Conservation (phyloP, 2,797 vertebrate species). For the Bradypodion ventrale region DNA sequence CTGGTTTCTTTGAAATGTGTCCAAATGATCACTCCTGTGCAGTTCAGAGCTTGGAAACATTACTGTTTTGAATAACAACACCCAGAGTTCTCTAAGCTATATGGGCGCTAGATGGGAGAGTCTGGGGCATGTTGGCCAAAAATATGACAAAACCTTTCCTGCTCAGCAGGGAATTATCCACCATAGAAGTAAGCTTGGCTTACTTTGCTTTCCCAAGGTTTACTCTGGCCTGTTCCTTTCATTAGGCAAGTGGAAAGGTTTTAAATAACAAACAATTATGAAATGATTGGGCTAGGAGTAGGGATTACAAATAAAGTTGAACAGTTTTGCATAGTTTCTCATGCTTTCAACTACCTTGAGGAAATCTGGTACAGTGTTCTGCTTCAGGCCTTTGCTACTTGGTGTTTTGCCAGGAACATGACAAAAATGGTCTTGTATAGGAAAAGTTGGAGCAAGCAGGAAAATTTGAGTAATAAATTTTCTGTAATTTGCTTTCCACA, state of each 20-base stretch:
- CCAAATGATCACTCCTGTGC: background rate
- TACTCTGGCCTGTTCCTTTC: background rate
- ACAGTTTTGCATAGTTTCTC: background rate
- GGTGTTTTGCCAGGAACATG: slow-evolving; percentile 2
- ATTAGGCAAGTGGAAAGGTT: background rate
- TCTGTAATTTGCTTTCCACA: slow-evolving; percentile 28
- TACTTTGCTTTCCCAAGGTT: no score
- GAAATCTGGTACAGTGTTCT: background rate
- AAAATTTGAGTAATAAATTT: slow-evolving; percentile 29
- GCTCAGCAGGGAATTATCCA: no score
- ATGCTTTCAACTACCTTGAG: background rate
- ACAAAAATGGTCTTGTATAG: background rate
- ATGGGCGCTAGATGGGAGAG: no score
- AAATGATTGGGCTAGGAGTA: background rate
- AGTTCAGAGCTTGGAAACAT: background rate
- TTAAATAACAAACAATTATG: background rate
- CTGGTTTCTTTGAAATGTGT: slow-evolving; percentile 28
- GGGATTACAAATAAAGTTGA: background rate
- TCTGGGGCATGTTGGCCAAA: background rate
- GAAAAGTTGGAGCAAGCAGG: slow-evolving; percentile 28
- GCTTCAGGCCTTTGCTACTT: background rate
- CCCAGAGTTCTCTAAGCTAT: background rate
- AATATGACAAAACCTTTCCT: no score
- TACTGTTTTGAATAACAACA: background rate
- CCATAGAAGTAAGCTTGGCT: no score